Evolutionary conservation across 2,888 invertebrate species (phyloP).

Genomic region (Teinopalpus imperialis): DNA sequence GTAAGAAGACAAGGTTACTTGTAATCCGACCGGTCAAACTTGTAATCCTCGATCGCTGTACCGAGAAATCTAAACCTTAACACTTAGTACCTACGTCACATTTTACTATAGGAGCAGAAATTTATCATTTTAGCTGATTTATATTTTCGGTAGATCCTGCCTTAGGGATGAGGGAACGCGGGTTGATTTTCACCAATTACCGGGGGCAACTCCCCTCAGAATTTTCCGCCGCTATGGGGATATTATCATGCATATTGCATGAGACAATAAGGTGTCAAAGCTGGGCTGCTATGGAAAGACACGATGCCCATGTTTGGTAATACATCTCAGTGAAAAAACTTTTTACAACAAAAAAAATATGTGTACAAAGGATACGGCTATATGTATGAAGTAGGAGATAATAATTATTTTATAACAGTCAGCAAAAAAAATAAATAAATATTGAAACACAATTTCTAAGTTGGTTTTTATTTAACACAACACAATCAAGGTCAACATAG

Average conservation of each 20-base stretch:
- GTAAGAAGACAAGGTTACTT: slow-evolving; percentile 13
- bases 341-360: no score
- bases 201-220: slow-evolving; percentile 39
- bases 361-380: no score
- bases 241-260: slow-evolving; percentile 74
- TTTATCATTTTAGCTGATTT: slow-evolving; percentile 22
- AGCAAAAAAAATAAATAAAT: no score
- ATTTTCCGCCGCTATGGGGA: slow-evolving; percentile 45
- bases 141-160: slow-evolving; percentile 18
- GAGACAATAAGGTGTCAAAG: slow-evolving; percentile 68
- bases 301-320: slow-evolving; percentile 32
- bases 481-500: no score
- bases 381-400: no score
- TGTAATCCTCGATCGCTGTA: no score
- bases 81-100: not conserved
- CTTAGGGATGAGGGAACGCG: slow-evolving; percentile 33
- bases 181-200: slow-evolving; percentile 59
- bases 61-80: slow-evolving; percentile 14
- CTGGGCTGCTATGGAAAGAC: slow-evolving; percentile 46
- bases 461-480: no score
- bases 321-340: slow-evolving; percentile 32
- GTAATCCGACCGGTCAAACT: slow-evolving; percentile 20
- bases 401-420: no score
- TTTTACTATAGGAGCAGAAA: slow-evolving; percentile 4
- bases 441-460: no score